These are phyloP conservation scores for Buphagus erythrorhynchus DNA, from an alignment of 2,797 vertebrate genomes.

Conservation along the genomic window DNA sequence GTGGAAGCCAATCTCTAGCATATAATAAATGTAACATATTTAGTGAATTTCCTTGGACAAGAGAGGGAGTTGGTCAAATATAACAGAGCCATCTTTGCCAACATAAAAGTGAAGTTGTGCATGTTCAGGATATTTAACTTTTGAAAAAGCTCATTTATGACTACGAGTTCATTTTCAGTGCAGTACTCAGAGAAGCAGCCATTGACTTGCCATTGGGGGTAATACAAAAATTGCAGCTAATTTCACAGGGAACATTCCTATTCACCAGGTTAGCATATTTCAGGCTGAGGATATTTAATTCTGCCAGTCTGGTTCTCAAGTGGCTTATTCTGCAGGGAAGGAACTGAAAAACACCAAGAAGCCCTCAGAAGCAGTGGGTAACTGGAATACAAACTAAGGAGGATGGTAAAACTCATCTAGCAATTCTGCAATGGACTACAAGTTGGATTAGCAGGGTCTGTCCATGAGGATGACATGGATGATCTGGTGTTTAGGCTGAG, in stretches of 20 bases:
- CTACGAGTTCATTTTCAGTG: background rate
- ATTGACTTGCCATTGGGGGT: background rate
- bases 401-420: background rate
- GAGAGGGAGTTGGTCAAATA: background rate
- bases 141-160: background rate
- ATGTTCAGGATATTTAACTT: background rate
- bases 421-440: background rate
- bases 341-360: background rate
- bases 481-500: background rate
- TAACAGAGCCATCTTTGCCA: background rate
- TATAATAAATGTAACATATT: background rate
- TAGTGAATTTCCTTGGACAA: background rate
- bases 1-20: background rate
- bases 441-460: background rate
- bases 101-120: background rate
- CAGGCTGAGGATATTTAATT: background rate
- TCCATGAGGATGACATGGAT: background rate
- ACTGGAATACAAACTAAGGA: background rate
- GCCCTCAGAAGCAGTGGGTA: background rate
- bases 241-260: background rate
- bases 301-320: background rate
- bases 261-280: background rate
- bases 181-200: background rate
- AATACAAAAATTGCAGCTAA: background rate
- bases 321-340: background rate